Base-by-base conservation (phyloP, 2,113 vertebrate genomes). In the Gila orcuttii region DNA sequence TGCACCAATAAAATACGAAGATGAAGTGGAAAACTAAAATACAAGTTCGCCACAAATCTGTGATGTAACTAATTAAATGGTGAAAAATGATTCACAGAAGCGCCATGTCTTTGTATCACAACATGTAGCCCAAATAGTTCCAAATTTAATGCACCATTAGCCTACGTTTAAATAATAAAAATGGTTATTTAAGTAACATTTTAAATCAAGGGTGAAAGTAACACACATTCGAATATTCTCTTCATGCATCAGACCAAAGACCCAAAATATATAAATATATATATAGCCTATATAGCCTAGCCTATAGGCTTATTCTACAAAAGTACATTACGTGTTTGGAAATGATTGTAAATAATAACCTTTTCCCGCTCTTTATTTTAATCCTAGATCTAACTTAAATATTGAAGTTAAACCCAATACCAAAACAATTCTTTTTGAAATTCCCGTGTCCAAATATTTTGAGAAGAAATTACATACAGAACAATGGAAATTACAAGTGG, bases 1-100 rank as follows among this genome's bases (percentile, higher is more conserved):
- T 62, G 50, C 64, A 71, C 50, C 31, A 57, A 59, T 86, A 33
- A 79, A 80, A 66, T 64, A 28, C 62, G 31, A n/a, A 69, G n/a
- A 45, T 28, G 62, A 50, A 45, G 13, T 47, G 36, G 59, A 21
- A 80, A 28, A 45, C 23, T 25, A 45, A 42, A 25, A 42, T 47
- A 10, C n/a, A 45, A 64, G 62, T 45, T 66, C 15, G 60, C 15
- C 2, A 81, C 50, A 64, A 39, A 64, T 47, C 21, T 64, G 33
- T 3, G 33, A 80, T 42, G 1, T 52, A 52, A 6, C 50, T 17
- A 52, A 42, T 42, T 42, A 33, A 69, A 69, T 60, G 36, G 57
- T 31, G 36, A 19, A 50, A 66, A 21, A 60, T 7, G 1, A 25
- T 28, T 19, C 19, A 66, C 79, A 47, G 55, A 57, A 59, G 52